phyloP scores from a whole-genome alignment of 2,888 invertebrate species.

The Ceriagrion tenellum region DNA sequence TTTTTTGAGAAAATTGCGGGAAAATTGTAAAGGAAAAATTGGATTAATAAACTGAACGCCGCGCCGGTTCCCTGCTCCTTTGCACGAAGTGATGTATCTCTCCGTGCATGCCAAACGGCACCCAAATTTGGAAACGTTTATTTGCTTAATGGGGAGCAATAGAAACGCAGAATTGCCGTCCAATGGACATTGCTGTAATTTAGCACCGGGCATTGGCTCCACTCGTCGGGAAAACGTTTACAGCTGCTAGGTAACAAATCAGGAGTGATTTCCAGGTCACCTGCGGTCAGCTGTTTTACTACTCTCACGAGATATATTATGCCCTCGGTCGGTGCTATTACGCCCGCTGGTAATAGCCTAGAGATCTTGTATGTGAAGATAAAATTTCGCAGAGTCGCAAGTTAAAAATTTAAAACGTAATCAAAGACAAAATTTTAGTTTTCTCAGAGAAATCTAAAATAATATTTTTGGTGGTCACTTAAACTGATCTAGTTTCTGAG shows the following conservation, averaged over 20 bases:
- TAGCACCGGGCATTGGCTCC: conserved; percentile 3
- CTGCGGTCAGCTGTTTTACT: conserved; percentile 26
- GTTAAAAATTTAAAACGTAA: too few relatives aligned
- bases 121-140: conserved; percentile 38
- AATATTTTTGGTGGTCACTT: too few relatives aligned
- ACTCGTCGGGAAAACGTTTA: conserved; percentile 24
- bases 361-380: not conserved
- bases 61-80: not conserved
- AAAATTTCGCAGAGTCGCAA: not conserved
- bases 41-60: too few relatives aligned
- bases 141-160: conserved; percentile 57
- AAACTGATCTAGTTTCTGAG: too few relatives aligned
- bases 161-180: conserved; percentile 10
- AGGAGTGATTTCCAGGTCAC: conserved; percentile 36
- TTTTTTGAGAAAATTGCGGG: too few relatives aligned
- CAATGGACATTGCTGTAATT: conserved; percentile 1
- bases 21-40: too few relatives aligned
- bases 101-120: conserved; percentile 26
- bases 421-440: too few relatives aligned
- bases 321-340: not conserved
- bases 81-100: not conserved
- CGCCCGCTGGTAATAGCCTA: not conserved
- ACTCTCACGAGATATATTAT: conserved; percentile 25
- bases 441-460: too few relatives aligned
- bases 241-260: conserved; percentile 35